These are phyloP conservation scores for Xerus rutilus DNA, from an alignment of 2,797 vertebrate species.

Conservation along the genomic window DNA sequence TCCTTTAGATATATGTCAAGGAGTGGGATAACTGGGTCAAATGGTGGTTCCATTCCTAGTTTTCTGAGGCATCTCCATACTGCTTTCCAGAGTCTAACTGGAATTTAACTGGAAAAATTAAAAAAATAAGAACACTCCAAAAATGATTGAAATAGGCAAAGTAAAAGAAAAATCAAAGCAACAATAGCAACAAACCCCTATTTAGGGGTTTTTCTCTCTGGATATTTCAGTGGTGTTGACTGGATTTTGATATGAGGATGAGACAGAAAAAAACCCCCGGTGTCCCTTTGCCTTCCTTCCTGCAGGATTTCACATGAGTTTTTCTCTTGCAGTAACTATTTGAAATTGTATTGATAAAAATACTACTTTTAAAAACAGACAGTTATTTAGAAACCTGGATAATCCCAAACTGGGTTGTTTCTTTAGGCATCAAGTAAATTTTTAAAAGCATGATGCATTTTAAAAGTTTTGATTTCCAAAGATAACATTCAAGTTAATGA, in stretches of 20 bases:
- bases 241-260: neutral
- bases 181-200: neutral
- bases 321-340: constrained; percentile 40
- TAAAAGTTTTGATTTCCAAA: constrained; percentile 4
- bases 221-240: neutral
- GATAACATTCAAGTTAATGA: constrained; percentile 1
- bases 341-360: neutral
- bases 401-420: neutral
- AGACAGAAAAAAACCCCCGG: neutral
- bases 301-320: neutral
- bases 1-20: no score
- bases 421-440: neutral
- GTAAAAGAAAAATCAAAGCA: neutral
- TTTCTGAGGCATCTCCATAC: no score
- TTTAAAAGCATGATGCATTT: neutral
- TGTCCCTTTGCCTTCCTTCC: neutral
- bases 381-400: neutral
- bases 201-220: neutral
- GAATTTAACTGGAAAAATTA: neutral
- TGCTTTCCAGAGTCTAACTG: neutral
- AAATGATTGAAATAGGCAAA: neutral
- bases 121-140: neutral
- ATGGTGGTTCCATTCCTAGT: no score
- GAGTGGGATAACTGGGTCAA: no score
- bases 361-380: constrained; percentile 2